These are phyloP conservation scores for Chloropsis cyanopogon DNA, from an alignment of 2,113 vertebrate genomes.

Conservation along the genomic window DNA sequence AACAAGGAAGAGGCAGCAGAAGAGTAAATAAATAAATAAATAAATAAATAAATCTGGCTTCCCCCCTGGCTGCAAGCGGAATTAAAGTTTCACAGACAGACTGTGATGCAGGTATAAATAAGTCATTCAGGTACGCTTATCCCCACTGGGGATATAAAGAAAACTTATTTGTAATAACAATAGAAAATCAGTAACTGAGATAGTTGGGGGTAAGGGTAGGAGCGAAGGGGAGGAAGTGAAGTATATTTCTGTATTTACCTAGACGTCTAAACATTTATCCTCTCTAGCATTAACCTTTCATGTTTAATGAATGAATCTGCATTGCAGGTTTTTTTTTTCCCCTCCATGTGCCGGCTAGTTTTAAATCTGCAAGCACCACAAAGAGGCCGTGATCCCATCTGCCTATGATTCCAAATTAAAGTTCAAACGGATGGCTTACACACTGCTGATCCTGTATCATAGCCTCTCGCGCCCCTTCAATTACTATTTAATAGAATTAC, in stretches of 20 bases:
- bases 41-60: not conserved
- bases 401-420: slow-evolving; percentile 79
- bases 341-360: slow-evolving; percentile 69
- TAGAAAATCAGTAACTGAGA: slow-evolving; percentile 35
- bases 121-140: not conserved
- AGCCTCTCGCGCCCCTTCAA: slow-evolving; percentile 78
- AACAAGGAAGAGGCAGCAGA: not conserved
- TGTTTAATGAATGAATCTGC: slow-evolving; percentile 76
- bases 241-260: slow-evolving; percentile 30
- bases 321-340: slow-evolving; percentile 69
- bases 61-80: not conserved
- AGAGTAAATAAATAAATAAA: not conserved
- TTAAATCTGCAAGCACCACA: slow-evolving; percentile 73
- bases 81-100: not conserved
- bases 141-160: not conserved
- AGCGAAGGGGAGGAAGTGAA: not conserved
- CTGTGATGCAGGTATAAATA: not conserved
- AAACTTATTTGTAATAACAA: slow-evolving; percentile 21
- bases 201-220: not conserved
- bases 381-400: slow-evolving; percentile 81
- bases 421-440: slow-evolving; percentile 78
- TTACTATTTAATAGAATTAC: slow-evolving; percentile 84
- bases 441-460: slow-evolving; percentile 81
- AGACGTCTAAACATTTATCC: slow-evolving; percentile 15
- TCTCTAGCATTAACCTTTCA: slow-evolving; percentile 61